Evolutionary conservation across 2,888 invertebrate species (phyloP).

Genomic region (Perdita meconis): DNA sequence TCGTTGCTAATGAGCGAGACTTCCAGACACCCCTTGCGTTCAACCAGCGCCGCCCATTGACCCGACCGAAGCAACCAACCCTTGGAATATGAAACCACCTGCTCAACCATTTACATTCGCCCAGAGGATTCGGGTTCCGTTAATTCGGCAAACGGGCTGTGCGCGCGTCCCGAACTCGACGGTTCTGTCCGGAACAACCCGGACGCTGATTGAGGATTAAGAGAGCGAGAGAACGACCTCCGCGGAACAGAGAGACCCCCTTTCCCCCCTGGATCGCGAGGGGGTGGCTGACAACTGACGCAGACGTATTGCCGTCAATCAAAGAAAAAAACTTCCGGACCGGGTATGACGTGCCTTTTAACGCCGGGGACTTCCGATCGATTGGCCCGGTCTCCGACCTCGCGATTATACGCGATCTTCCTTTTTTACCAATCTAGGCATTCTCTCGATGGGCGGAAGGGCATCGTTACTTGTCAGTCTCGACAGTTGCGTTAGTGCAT

Average conservation of each 20-base stretch:
- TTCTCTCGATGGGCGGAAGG: neutral
- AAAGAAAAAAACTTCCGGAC: slow-evolving; percentile 3
- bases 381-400: neutral
- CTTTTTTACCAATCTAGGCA: neutral
- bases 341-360: neutral
- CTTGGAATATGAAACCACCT: slow-evolving; percentile 73
- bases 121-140: slow-evolving; percentile 56
- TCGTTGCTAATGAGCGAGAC: slow-evolving; percentile 73
- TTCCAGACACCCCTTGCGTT: slow-evolving; percentile 63
- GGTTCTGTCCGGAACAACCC: slow-evolving; percentile 26
- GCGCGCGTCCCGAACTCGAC: slow-evolving; percentile 40
- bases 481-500: neutral
- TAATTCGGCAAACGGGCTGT: slow-evolving; percentile 60
- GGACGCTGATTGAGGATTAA: slow-evolving; percentile 54
- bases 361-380: neutral
- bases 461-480: neutral
- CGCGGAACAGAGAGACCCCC: no score
- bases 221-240: slow-evolving; percentile 31
- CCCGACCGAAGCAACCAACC: slow-evolving; percentile 41
- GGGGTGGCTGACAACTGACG: slow-evolving; percentile 7
- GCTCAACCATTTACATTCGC: slow-evolving; percentile 61
- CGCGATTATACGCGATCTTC: slow-evolving; percentile 10
- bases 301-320: neutral
- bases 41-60: slow-evolving; percentile 40
- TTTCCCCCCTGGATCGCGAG: slow-evolving; percentile 7